Conservation (phyloP, 1,140 invertebrate genomes). For the Bombus pascuorum region DNA sequence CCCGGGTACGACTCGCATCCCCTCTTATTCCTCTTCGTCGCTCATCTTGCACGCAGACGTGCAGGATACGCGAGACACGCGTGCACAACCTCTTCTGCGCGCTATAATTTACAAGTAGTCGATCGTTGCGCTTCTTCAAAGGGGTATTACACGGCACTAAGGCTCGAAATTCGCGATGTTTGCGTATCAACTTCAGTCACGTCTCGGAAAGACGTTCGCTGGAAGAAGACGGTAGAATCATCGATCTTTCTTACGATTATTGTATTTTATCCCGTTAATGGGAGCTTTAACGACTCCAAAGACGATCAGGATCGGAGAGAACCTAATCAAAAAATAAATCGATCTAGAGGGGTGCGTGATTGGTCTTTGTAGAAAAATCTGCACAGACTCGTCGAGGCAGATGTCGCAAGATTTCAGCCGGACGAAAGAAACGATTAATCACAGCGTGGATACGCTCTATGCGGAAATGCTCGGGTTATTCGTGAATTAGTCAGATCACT, state of each 20-base stretch:
- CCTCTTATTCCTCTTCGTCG: not conserved
- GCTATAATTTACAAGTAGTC: constrained; percentile 21
- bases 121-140: constrained; percentile 7
- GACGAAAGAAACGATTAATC: not conserved
- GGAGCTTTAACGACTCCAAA: not conserved
- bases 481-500: not conserved
- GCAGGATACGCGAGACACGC: not conserved
- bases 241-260: not conserved
- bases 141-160: not conserved
- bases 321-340: not conserved
- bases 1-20: constrained; percentile 39
- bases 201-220: not conserved
- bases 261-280: not conserved
- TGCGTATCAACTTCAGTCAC: not conserved
- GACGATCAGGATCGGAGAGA: no score
- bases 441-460: not conserved
- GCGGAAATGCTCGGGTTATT: not conserved
- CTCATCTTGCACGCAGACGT: not conserved
- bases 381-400: no score
- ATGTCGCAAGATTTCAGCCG: not conserved
- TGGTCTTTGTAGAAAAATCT: not conserved
- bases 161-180: constrained; percentile 24
- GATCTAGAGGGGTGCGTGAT: not conserved
- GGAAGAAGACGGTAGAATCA: not conserved
- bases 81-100: not conserved